Evolutionary conservation across 2,113 vertebrate genomes (phyloP).

Genomic region (Dendrocopos noguchii): DNA sequence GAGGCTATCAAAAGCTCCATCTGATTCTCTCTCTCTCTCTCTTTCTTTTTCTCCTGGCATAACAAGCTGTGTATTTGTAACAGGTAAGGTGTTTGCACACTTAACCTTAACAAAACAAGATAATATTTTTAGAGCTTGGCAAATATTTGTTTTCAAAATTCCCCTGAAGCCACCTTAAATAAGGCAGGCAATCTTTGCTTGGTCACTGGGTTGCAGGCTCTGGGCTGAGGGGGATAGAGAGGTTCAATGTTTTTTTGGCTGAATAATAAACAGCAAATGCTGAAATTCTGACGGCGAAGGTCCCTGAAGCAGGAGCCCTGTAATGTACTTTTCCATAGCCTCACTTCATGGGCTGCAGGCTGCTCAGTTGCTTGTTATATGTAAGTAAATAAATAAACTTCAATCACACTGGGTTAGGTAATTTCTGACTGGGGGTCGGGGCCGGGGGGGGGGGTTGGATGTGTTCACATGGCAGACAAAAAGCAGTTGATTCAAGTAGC

Average conservation of each 20-base stretch:
- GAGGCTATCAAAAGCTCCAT: constrained; percentile 1
- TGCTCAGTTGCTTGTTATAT: constrained; percentile 51
- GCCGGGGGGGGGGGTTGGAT: no score
- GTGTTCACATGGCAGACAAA: background rate
- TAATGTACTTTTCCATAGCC: constrained; percentile 67
- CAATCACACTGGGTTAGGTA: constrained; percentile 22
- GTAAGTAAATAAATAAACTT: constrained; percentile 63
- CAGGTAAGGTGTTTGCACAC: background rate
- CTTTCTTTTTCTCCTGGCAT: background rate
- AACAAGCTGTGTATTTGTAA: constrained; percentile 19
- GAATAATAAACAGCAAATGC: constrained; percentile 53
- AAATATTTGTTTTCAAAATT: constrained; percentile 45
- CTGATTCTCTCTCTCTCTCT: background rate
- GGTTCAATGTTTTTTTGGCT: constrained; percentile 36
- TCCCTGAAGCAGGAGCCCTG: constrained; percentile 25
- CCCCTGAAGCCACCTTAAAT: background rate
- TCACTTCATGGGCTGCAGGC: constrained; percentile 63
- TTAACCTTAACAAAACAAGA: constrained; percentile 38
- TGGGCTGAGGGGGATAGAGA: background rate
- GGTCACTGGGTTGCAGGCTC: background rate
- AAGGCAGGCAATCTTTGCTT: constrained; percentile 20
- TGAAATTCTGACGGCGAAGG: constrained; percentile 27
- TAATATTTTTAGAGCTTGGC: constrained; percentile 20
- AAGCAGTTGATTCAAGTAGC: constrained; percentile 34
- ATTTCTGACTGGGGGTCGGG: background rate